Conservation (phyloP, 30 jellyfish, hydroid and myxozoan genomes). For the Cassiopea xamachana region DNA sequence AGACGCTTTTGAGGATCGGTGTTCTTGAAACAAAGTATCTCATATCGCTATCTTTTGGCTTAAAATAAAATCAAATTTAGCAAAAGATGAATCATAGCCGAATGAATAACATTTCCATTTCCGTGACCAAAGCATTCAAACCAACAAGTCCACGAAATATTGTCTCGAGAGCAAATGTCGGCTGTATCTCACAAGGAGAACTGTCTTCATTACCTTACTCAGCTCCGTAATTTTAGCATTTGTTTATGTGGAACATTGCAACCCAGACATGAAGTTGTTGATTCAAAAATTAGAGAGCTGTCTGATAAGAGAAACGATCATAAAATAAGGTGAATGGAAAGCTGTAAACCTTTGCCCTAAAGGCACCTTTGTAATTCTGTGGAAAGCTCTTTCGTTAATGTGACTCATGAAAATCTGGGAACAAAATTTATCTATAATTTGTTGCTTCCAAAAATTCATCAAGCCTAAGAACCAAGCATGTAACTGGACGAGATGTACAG, state of each 20-base stretch:
- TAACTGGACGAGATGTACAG: no score
- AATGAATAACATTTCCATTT: constrained; percentile 5
- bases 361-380: no score
- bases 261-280: not conserved
- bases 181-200: not conserved
- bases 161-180: not conserved
- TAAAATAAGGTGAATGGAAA: no score
- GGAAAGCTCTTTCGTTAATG: no score
- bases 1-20: no score
- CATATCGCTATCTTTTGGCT: constrained; percentile 32
- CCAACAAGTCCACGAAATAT: not conserved
- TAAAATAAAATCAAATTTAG: constrained; percentile 15
- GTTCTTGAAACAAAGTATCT: not conserved
- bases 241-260: not conserved
- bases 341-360: no score
- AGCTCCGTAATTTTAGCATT: not conserved
- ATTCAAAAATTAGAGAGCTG: no score
- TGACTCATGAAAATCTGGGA: no score
- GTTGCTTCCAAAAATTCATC: no score
- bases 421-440: no score
- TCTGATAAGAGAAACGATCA: no score
- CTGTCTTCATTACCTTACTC: not conserved
- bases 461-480: no score
- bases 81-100: constrained; percentile 29
- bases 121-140: constrained; percentile 11